These are phyloP conservation scores for Puffinus mauretanicus DNA, from an alignment of 2,113 vertebrate species.

Conservation along the genomic window DNA sequence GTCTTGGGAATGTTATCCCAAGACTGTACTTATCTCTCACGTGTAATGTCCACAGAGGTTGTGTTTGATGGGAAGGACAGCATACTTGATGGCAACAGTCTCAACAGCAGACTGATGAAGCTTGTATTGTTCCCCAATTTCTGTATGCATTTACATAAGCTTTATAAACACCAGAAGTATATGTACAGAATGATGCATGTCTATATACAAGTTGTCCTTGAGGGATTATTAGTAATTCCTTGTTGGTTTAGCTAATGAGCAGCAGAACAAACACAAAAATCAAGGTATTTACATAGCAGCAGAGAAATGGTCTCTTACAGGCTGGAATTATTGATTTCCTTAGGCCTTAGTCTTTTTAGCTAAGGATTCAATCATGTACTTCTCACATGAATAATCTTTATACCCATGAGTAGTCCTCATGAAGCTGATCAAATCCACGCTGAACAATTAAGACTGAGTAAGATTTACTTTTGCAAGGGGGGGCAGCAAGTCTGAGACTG, in stretches of 20 bases:
- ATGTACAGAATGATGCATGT: background rate
- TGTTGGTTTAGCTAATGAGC: conserved; percentile 15
- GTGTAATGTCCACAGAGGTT: background rate
- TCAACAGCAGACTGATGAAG: background rate
- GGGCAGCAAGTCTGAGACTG: background rate
- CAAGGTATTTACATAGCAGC: background rate
- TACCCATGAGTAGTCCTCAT: background rate
- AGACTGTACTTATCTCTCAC: background rate
- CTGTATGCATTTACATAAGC: background rate
- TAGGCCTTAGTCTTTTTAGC: background rate
- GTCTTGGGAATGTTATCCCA: background rate
- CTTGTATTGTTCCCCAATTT: background rate
- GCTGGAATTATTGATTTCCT: background rate
- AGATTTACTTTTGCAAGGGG: background rate
- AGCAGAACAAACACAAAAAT: conserved; percentile 4
- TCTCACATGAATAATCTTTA: background rate
- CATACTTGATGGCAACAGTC: background rate
- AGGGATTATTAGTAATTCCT: conserved; percentile 19
- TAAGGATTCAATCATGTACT: background rate
- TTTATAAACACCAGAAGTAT: background rate
- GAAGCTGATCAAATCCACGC: background rate
- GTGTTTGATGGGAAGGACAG: background rate
- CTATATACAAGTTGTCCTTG: background rate
- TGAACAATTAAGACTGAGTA: background rate
- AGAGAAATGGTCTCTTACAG: background rate